Evolutionary conservation across 2,797 vertebrate species (phyloP).

Genomic region (Huso huso): DNA sequence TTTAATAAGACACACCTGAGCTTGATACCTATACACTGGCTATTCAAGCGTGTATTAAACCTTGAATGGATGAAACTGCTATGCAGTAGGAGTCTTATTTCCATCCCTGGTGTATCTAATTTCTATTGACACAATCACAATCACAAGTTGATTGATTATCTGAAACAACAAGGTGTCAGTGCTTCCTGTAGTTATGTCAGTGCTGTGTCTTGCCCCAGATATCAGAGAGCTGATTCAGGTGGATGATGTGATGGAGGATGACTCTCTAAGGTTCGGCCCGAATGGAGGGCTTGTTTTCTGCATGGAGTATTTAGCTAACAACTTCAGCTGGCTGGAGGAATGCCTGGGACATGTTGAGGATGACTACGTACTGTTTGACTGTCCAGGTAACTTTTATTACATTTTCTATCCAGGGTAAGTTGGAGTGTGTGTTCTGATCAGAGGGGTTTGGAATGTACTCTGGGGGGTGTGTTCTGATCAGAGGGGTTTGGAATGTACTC

Average conservation of each 20-base stretch:
- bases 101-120: no score
- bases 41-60: not conserved
- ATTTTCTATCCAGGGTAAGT: no score
- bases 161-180: no score
- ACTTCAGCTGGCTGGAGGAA: conserved; percentile 88
- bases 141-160: no score
- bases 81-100: not conserved
- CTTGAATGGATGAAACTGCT: not conserved
- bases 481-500: no score
- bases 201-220: conserved; percentile 44
- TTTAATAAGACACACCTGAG: no score
- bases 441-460: no score
- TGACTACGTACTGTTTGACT: conserved; percentile 93
- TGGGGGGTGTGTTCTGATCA: no score
- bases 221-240: conserved; percentile 92
- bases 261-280: conserved; percentile 79
- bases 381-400: conserved; percentile 68
- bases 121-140: no score
- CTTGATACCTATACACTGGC: no score
- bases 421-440: no score
- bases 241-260: conserved; percentile 94
- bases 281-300: conserved; percentile 94
- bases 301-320: conserved; percentile 95
- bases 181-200: no score
- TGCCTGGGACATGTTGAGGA: conserved; percentile 87